These are phyloP conservation scores for Microplitis deprimator DNA, from an alignment of 2,888 invertebrate species.

Conservation along the genomic window DNA sequence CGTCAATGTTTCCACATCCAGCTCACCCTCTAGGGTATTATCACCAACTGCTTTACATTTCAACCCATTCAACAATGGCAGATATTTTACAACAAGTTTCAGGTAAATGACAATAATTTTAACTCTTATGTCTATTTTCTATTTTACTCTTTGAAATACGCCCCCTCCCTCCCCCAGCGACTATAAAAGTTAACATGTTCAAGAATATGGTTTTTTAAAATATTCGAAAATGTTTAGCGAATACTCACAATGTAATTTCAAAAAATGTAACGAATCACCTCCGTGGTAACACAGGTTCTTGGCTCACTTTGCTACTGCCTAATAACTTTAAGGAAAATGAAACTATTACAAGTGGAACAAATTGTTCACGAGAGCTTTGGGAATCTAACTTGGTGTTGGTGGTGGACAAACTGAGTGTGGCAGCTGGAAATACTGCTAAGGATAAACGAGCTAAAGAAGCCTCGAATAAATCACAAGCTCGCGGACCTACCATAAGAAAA, in stretches of 20 bases:
- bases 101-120: constrained; percentile 53
- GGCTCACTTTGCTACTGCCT: constrained; percentile 62
- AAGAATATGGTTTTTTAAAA: neutral
- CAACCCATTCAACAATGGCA: constrained; percentile 82
- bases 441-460: constrained; percentile 90
- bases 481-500: constrained; percentile 62
- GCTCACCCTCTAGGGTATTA: constrained; percentile 82
- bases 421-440: constrained; percentile 89
- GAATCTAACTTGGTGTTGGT: constrained; percentile 72
- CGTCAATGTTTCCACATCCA: constrained; percentile 75
- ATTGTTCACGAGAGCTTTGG: constrained; percentile 67
- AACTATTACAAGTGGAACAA: constrained; percentile 55
- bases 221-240: neutral
- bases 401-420: constrained; percentile 80
- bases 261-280: constrained; percentile 44
- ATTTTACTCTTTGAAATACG: neutral
- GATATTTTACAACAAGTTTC: constrained; percentile 79
- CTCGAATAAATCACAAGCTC: constrained; percentile 74
- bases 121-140: neutral
- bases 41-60: constrained; percentile 81
- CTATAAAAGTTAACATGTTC: neutral
- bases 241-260: neutral
- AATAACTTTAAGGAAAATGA: constrained; percentile 65
- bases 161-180: neutral
- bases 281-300: constrained; percentile 60